These are phyloP conservation scores for Spodoptera exigua DNA, from an alignment of 2,888 invertebrate genomes.

Conservation along the genomic window DNA sequence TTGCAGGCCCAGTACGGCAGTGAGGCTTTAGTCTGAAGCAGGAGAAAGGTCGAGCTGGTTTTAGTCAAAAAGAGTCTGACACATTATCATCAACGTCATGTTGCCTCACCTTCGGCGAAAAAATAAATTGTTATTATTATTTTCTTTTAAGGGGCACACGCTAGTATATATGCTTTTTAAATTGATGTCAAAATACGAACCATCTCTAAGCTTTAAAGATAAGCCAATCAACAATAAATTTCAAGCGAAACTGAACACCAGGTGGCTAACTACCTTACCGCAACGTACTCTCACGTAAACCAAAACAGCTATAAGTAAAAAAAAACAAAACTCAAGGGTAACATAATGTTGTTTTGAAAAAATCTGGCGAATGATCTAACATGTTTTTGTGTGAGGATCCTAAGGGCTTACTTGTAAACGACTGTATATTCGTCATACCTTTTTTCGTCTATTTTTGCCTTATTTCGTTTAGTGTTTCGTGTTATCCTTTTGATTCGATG, in stretches of 20 bases:
- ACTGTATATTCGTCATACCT: conserved; percentile 52
- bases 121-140: too few species aligned
- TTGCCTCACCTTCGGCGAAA: too few species aligned
- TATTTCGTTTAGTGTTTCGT: conserved; percentile 30
- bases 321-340: conserved; percentile 32
- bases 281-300: conserved; percentile 33
- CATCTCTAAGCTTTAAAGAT: too few species aligned
- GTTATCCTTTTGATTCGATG: conserved; percentile 38
- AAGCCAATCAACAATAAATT: too few species aligned
- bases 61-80: too few species aligned
- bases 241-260: background rate
- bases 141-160: too few species aligned
- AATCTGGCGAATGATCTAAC: conserved; percentile 49
- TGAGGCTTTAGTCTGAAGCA: too few species aligned
- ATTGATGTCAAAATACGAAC: too few species aligned
- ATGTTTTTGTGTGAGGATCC: conserved; percentile 47
- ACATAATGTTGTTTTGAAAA: conserved; percentile 49
- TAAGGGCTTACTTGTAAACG: conserved; percentile 54
- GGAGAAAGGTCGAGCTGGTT: too few species aligned
- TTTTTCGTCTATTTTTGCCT: conserved; percentile 38
- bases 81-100: too few species aligned
- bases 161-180: too few species aligned
- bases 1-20: too few species aligned
- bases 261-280: conserved; percentile 18
- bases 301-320: conserved; percentile 28